Conservation (phyloP, 2,888 invertebrate genomes). For the Neocrepidodera transversa region DNA sequence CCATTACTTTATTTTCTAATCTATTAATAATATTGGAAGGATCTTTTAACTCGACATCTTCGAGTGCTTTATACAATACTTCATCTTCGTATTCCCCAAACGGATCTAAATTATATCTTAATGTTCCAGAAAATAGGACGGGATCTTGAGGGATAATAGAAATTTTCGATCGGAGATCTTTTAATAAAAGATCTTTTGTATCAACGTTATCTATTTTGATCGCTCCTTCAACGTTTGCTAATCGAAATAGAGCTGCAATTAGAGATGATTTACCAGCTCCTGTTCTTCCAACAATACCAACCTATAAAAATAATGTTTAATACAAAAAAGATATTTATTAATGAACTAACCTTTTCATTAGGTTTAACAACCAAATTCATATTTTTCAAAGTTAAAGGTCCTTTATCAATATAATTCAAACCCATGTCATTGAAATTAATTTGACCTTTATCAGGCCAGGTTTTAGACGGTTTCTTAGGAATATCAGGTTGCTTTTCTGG, state of each 20-base stretch:
- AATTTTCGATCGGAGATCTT: slow-evolving; percentile 80
- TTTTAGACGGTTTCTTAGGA: slow-evolving; percentile 62
- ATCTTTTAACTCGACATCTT: slow-evolving; percentile 75
- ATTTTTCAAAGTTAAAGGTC: slow-evolving; percentile 73
- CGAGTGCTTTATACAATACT: slow-evolving; percentile 79
- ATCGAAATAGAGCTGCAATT: slow-evolving; percentile 82
- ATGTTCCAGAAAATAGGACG: slow-evolving; percentile 81
- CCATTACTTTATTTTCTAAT: slow-evolving; percentile 74
- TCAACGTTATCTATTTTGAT: slow-evolving; percentile 80
- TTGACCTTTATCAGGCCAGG: slow-evolving; percentile 74
- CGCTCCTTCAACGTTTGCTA: slow-evolving; percentile 79
- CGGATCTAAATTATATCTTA: slow-evolving; percentile 87
- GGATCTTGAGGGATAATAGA: slow-evolving; percentile 95
- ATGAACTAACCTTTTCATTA: slow-evolving; percentile 68
- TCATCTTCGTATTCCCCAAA: slow-evolving; percentile 77
- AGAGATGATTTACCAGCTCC: slow-evolving; percentile 89
- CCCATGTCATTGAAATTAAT: slow-evolving; percentile 69
- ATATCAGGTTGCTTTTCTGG: slow-evolving; percentile 65
- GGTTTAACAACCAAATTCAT: slow-evolving; percentile 73
- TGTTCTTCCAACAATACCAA: slow-evolving; percentile 87
- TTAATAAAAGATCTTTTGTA: slow-evolving; percentile 73
- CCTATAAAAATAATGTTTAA: slow-evolving; percentile 59
- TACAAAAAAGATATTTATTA: background rate
- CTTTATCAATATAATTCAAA: slow-evolving; percentile 71
- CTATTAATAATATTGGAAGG: slow-evolving; percentile 67